These are phyloP conservation scores for Heliconius ismenius DNA, from an alignment of 2,888 invertebrate species.

Conservation along the genomic window DNA sequence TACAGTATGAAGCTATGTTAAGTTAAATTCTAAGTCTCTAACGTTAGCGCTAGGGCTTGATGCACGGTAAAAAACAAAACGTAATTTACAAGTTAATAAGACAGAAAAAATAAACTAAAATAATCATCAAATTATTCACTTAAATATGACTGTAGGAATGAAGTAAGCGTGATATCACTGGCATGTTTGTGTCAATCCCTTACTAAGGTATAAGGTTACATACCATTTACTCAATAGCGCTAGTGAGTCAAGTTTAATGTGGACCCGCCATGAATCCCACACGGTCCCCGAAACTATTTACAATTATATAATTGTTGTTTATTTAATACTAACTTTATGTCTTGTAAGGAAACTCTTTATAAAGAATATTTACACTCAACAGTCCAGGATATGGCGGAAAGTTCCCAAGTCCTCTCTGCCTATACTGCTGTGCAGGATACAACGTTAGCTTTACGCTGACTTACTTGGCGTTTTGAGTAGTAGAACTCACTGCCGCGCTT, in stretches of 20 bases:
- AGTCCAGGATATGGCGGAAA: too few relatives aligned
- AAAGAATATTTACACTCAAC: too few relatives aligned
- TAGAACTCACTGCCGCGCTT: too few relatives aligned
- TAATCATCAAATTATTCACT: slow-evolving; percentile 49
- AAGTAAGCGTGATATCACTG: slow-evolving; percentile 41
- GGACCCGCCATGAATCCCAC: slow-evolving; percentile 33
- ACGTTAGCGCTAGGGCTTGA: neutral
- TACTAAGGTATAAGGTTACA: slow-evolving; percentile 48
- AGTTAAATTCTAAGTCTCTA: neutral
- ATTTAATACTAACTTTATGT: neutral
- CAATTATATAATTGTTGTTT: slow-evolving; percentile 19
- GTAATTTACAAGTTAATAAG: neutral
- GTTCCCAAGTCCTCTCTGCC: too few relatives aligned
- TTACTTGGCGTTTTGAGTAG: too few relatives aligned
- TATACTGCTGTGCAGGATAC: too few relatives aligned
- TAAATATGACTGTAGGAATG: slow-evolving; percentile 42
- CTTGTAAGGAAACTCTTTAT: neutral
- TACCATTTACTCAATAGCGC: slow-evolving; percentile 33
- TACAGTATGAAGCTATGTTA: too few relatives aligned
- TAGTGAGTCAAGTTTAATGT: slow-evolving; percentile 41
- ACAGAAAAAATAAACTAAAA: slow-evolving; percentile 39
- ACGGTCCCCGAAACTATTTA: slow-evolving; percentile 36
- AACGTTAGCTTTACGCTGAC: too few relatives aligned
- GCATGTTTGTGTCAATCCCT: slow-evolving; percentile 45
- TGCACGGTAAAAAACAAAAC: neutral